phyloP scores from a whole-genome alignment of 2,113 vertebrate species.

The Prochilodus magdalenae region DNA sequence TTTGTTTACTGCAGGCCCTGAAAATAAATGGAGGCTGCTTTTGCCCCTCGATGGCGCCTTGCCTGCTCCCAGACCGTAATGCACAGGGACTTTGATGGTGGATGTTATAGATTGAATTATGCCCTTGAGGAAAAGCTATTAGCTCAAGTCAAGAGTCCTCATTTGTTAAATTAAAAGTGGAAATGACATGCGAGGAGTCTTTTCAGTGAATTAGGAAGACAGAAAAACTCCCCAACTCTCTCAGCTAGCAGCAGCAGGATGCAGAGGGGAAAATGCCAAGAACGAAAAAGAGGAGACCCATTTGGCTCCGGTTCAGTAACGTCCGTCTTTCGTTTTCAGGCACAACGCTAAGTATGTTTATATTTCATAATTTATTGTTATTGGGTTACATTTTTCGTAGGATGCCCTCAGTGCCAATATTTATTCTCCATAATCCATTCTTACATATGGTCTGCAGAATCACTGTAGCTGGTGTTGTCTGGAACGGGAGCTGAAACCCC shows the following conservation, averaged over 20 bases:
- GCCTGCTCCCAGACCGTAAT: constrained; percentile 69
- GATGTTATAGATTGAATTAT: constrained; percentile 83
- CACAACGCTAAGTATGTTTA: constrained; percentile 61
- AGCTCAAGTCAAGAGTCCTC: constrained; percentile 77
- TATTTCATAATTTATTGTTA: constrained; percentile 66
- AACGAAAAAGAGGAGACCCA: constrained; percentile 5
- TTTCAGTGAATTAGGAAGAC: constrained; percentile 76
- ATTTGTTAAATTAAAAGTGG: constrained; percentile 84
- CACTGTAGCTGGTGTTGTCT: constrained; percentile 50
- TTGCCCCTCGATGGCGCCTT: constrained; percentile 69
- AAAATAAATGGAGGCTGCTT: constrained; percentile 70
- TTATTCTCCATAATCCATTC: constrained; percentile 42
- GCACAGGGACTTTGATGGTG: constrained; percentile 79
- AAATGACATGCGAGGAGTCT: constrained; percentile 80
- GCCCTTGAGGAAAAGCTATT: constrained; percentile 83
- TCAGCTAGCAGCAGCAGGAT: constrained; percentile 57
- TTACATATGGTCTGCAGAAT: constrained; percentile 51
- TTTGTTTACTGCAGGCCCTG: constrained; percentile 71
- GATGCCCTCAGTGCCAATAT: constrained; percentile 46
- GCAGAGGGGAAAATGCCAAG: constrained; percentile 51
- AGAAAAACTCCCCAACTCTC: constrained; percentile 66
- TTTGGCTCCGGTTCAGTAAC: constrained; percentile 58
- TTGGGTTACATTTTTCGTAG: constrained; percentile 58
- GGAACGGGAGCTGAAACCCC: constrained; percentile 60
- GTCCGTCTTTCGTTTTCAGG: constrained; percentile 51